Evolutionary conservation across 2,888 invertebrate species (phyloP).

Genomic region (Apodemia duryi): DNA sequence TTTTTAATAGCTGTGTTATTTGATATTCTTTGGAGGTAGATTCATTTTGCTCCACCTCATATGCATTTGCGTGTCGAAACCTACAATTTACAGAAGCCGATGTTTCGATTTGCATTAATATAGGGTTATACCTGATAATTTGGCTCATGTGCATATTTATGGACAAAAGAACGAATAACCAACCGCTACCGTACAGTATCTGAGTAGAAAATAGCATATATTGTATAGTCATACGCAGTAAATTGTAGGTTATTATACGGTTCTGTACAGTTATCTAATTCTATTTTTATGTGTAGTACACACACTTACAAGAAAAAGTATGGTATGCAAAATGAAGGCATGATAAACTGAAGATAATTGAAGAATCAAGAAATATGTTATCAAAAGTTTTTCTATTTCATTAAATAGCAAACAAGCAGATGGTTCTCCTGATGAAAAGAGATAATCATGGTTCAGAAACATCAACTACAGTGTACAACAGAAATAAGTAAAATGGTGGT

Average conservation of each 20-base stretch:
- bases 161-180: not conserved
- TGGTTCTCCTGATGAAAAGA: too few relatives aligned
- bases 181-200: not conserved
- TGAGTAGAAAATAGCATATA: too few relatives aligned
- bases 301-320: too few relatives aligned
- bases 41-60: slow-evolving; percentile 30
- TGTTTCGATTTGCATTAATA: slow-evolving; percentile 35
- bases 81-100: slow-evolving; percentile 34
- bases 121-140: slow-evolving; percentile 25
- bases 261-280: too few relatives aligned
- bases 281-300: too few relatives aligned
- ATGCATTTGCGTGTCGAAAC: slow-evolving; percentile 32
- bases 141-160: slow-evolving; percentile 21
- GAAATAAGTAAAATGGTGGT: not conserved
- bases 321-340: too few relatives aligned
- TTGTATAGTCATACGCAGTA: too few relatives aligned
- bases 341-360: too few relatives aligned
- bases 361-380: too few relatives aligned
- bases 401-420: too few relatives aligned
- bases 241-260: not conserved
- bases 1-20: slow-evolving; percentile 22
- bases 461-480: not conserved
- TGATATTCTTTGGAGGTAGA: slow-evolving; percentile 29
- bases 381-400: too few relatives aligned
- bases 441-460: too few relatives aligned